Base-by-base conservation (phyloP, 2,888 invertebrate species). In the Pyrrhosoma nymphula region DNA sequence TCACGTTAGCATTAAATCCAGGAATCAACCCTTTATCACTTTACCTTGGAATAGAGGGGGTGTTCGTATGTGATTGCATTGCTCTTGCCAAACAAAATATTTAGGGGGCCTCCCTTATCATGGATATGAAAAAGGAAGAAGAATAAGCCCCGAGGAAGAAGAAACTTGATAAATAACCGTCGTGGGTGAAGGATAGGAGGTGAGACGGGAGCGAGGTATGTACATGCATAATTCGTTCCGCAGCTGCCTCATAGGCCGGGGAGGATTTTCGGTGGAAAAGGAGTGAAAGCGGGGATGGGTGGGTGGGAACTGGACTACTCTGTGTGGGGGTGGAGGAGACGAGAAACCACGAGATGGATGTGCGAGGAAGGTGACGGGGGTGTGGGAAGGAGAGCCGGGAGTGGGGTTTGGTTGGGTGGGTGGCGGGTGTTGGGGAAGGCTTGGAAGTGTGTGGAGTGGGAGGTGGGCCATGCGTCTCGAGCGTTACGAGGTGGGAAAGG, bases 231-330 rank as follows among this genome's bases (percentile, higher is more conserved):
- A 93, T 93, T 75, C 69, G 47, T 75, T 93, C 75, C 75, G 16
- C 47, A 8, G 47, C 69, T 35, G 47, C 75, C 39, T 63, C 47
- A 26, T 47, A 47, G 69, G 93, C 47, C 6, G 75, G n/a, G 35
- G n/a, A 93, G n/a, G 93, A 93, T 93, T 69, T 93, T 69, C 93
- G 47, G 69, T 26, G 93, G 75, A 93, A 75, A 69, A 69, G 63
- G 63, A 91, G 63, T 26, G 63, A 35, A 35, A 2, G 18, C 30
- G 35, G 82, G 60, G 30, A 56, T 8, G 90, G n/a, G 56, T 56
- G 55, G 56, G 55, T 12, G 23, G 23, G 89, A 39, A 47, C 3
- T 30, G 88, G 88, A 47, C 20, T 47, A 18, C 88, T 60, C 30
- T 8, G 60, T 23, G 26, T 16, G 82, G 35, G 30, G 82, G 82